Evolutionary conservation across 2,113 vertebrate genomes (phyloP).

Genomic region (Zapus hudsonius): DNA sequence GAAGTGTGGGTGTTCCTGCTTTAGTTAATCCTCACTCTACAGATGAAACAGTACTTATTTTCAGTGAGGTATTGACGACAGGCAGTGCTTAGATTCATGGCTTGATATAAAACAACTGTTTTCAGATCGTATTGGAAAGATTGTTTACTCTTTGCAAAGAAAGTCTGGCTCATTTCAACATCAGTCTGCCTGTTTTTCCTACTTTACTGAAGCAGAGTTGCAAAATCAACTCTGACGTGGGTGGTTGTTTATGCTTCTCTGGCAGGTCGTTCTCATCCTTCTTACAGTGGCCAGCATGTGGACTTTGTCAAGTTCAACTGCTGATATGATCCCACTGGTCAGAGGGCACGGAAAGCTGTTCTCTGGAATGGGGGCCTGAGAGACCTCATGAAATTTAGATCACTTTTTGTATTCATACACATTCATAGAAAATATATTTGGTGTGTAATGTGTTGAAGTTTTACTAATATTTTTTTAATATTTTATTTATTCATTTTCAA

Average conservation of each 20-base stretch:
- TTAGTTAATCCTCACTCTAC: constrained; percentile 69
- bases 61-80: constrained; percentile 61
- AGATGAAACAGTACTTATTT: constrained; percentile 69
- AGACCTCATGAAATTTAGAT: constrained; percentile 52
- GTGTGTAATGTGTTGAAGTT: not conserved
- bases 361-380: constrained; percentile 61
- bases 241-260: constrained; percentile 82
- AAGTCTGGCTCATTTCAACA: constrained; percentile 76
- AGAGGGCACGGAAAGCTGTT: constrained; percentile 76
- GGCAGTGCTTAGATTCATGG: constrained; percentile 37
- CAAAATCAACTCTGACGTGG: constrained; percentile 72
- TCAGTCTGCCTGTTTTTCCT: constrained; percentile 81
- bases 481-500: too few relatives aligned
- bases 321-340: constrained; percentile 74
- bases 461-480: too few relatives aligned
- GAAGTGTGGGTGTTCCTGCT: constrained; percentile 55
- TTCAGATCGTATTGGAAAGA: constrained; percentile 79
- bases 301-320: constrained; percentile 82
- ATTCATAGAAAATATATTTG: not conserved
- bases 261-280: constrained; percentile 76
- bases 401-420: not conserved
- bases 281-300: constrained; percentile 77
- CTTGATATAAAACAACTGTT: constrained; percentile 77
- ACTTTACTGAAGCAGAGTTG: constrained; percentile 77
- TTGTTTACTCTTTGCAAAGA: constrained; percentile 78